Conservation (phyloP, 1,140 invertebrate genomes). For the Drosophila rhopaloa region DNA sequence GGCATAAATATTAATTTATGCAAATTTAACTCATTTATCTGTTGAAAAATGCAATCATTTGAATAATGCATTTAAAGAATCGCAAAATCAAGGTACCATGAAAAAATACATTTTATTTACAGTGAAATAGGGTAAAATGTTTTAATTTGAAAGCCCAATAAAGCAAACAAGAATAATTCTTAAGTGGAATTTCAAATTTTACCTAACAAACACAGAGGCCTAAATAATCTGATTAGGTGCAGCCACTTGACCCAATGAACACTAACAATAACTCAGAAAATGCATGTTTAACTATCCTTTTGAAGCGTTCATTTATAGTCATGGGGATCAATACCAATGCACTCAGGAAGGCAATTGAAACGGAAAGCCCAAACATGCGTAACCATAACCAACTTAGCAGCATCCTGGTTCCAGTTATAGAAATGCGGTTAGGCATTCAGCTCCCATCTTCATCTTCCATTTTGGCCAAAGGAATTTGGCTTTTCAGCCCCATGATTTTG, state of each 20-base stretch:
- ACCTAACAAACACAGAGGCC: neutral
- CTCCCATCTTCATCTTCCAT: neutral
- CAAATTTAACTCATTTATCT: neutral
- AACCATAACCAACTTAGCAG: conserved; percentile 75
- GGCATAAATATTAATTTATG: conserved; percentile 5
- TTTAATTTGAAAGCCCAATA: no score
- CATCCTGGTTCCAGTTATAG: conserved; percentile 73
- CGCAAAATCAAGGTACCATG: no score
- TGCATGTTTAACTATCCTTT: neutral
- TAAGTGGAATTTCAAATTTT: neutral
- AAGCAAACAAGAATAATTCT: neutral
- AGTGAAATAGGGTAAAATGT: no score
- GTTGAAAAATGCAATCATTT: neutral
- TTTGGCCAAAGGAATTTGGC: conserved; percentile 57
- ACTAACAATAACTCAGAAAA: neutral
- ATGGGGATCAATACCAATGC: conserved; percentile 5
- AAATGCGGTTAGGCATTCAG: conserved; percentile 69
- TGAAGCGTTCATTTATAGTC: neutral
- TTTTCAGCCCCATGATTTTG: conserved; percentile 45
- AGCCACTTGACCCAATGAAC: conserved; percentile 2
- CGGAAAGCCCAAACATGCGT: conserved; percentile 27
- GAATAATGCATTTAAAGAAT: no score
- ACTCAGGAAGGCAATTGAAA: neutral
- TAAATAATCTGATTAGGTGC: neutral
- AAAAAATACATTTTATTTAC: no score